Conservation (phyloP, 1,140 invertebrate species). For the Odontomachus brunneus region DNA sequence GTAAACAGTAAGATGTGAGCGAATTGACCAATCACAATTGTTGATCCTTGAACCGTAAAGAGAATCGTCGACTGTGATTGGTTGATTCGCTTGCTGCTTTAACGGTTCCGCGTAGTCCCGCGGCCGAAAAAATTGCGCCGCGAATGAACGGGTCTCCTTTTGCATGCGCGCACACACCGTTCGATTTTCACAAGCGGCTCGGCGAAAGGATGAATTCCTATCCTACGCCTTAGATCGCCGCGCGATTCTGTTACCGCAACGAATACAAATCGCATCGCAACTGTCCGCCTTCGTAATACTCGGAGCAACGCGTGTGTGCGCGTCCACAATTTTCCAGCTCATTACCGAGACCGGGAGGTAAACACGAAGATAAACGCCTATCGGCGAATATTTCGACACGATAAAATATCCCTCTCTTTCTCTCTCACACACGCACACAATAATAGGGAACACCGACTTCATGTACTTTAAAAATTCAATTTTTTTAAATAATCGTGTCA, state of each 20-base stretch:
- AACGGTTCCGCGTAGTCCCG: conserved; percentile 12
- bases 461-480: no score
- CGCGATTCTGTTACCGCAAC: conserved; percentile 50
- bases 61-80: no score
- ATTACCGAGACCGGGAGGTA: conserved; percentile 8
- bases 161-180: neutral
- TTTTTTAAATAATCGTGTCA: no score
- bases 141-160: conserved; percentile 41
- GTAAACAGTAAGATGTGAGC: no score
- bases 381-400: conserved; percentile 29
- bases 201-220: conserved; percentile 59
- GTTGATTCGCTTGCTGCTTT: no score
- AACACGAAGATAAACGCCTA: neutral
- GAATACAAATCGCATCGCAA: conserved; percentile 67
- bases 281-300: conserved; percentile 38
- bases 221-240: conserved; percentile 5
- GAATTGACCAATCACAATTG: no score
- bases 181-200: conserved; percentile 53
- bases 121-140: conserved; percentile 23
- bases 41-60: no score
- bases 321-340: conserved; percentile 4
- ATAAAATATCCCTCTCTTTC: conserved; percentile 9
- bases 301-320: neutral
- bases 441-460: no score
- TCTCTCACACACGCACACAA: no score